A percentile compares a stretch with the other conserved stretches of the same genome.
These are phyloP conservation scores for Crenuchus spilurus DNA, from an alignment of 2,797 vertebrate species.

Conservation along the genomic window DNA sequence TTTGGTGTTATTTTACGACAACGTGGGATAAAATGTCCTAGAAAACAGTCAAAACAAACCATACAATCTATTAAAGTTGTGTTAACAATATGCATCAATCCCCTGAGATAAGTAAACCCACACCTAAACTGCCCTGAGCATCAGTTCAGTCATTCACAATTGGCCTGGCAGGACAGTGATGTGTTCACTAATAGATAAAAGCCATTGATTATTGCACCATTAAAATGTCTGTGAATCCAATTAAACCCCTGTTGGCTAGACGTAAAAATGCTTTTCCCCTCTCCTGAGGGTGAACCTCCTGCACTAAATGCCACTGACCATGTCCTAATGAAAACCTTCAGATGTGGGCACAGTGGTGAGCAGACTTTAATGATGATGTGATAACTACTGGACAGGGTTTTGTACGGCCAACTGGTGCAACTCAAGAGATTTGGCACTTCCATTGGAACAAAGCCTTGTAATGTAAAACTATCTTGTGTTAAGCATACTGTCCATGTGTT, in stretches of 20 bases:
- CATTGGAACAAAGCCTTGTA: neutral
- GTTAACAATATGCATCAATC: too few species aligned
- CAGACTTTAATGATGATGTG: neutral
- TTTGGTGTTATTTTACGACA: too few species aligned
- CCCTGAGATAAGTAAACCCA: too few species aligned
- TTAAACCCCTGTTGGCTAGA: conserved; percentile 13
- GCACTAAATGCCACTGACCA: neutral
- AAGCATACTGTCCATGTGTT: too few species aligned
- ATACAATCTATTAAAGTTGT: too few species aligned
- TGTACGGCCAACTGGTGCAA: neutral
- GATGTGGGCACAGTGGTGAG: neutral
- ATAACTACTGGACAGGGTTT: neutral
- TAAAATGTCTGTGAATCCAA: conserved; percentile 37
- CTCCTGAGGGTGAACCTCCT: neutral
- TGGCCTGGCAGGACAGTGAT: neutral
- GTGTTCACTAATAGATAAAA: conserved; percentile 21
- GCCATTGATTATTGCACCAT: conserved; percentile 28
- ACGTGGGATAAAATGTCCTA: too few species aligned
- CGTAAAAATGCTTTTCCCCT: neutral
- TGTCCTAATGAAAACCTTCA: neutral
- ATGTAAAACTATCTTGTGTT: too few species aligned
- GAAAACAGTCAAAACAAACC: too few species aligned
- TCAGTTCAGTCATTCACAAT: conserved; percentile 1
- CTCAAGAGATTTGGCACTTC: neutral
- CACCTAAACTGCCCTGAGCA: neutral